These are phyloP conservation scores for Chrysomela aeneicollis DNA, from an alignment of 2,888 invertebrate genomes.

Conservation along the genomic window DNA sequence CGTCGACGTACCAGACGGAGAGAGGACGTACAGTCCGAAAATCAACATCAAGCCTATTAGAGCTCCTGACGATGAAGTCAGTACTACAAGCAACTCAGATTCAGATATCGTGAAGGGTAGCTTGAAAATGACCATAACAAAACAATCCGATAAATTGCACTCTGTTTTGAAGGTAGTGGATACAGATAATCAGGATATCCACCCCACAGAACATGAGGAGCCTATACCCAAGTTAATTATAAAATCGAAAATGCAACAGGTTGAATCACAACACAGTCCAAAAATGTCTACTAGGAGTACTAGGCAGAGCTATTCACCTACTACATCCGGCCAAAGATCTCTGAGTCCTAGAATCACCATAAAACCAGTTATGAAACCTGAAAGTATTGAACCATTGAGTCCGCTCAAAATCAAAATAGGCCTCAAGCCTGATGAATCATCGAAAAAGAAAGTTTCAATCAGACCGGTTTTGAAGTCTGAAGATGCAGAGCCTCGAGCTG, in stretches of 20 bases:
- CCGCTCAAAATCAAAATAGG: conserved; percentile 62
- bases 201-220: conserved; percentile 43
- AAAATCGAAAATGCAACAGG: conserved; percentile 49
- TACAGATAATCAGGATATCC: conserved; percentile 46
- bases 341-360: conserved; percentile 59
- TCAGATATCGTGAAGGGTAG: conserved; percentile 48
- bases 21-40: conserved; percentile 56
- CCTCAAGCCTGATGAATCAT: conserved; percentile 51
- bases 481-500: conserved; percentile 41
- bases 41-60: conserved; percentile 60
- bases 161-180: conserved; percentile 59
- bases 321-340: conserved; percentile 53
- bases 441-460: conserved; percentile 55
- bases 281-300: conserved; percentile 59
- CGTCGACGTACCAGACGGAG: conserved; percentile 49
- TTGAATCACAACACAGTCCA: conserved; percentile 57
- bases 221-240: conserved; percentile 55
- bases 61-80: conserved; percentile 49
- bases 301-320: conserved; percentile 42
- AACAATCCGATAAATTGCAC: conserved; percentile 57
- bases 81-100: conserved; percentile 42
- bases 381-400: conserved; percentile 41
- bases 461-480: conserved; percentile 61
- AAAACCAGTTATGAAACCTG: conserved; percentile 56
- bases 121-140: conserved; percentile 60